Conservation (phyloP, 2,797 vertebrate genomes). For the Momotus momota region DNA sequence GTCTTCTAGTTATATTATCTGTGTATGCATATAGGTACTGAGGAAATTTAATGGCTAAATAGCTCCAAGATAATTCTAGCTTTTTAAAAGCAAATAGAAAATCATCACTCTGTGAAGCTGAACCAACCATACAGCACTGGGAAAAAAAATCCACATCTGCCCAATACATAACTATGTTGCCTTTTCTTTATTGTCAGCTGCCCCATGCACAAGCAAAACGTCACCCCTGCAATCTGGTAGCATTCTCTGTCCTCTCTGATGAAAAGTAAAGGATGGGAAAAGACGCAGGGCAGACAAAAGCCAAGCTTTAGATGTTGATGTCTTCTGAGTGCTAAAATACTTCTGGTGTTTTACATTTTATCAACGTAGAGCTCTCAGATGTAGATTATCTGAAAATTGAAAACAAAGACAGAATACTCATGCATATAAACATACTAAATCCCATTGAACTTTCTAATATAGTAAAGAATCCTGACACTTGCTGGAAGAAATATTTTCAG, state of each 20-base stretch:
- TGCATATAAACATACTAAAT: background rate
- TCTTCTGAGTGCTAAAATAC: background rate
- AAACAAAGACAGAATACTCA: background rate
- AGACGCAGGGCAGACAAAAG: background rate
- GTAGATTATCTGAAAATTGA: background rate
- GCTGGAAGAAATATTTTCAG: constrained; percentile 17
- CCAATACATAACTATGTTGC: background rate
- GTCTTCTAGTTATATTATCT: background rate
- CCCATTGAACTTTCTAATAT: background rate
- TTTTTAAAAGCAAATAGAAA: constrained; percentile 17
- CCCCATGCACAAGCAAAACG: background rate
- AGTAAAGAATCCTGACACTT: background rate
- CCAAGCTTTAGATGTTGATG: background rate
- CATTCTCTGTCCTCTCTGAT: background rate
- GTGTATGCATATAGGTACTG: background rate
- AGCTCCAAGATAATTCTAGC: background rate
- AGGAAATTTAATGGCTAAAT: constrained; percentile 15
- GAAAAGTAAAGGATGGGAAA: background rate
- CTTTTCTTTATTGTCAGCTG: background rate
- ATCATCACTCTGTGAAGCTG: constrained; percentile 2
- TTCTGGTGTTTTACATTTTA: background rate
- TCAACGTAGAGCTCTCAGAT: background rate
- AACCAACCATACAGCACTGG: background rate
- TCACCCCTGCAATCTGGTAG: background rate
- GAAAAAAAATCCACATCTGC: background rate